Percentiles rank a stretch among this genome's conserved stretches.
Conservation (phyloP, 2,113 vertebrate species). For the Henicopernis longicauda region DNA sequence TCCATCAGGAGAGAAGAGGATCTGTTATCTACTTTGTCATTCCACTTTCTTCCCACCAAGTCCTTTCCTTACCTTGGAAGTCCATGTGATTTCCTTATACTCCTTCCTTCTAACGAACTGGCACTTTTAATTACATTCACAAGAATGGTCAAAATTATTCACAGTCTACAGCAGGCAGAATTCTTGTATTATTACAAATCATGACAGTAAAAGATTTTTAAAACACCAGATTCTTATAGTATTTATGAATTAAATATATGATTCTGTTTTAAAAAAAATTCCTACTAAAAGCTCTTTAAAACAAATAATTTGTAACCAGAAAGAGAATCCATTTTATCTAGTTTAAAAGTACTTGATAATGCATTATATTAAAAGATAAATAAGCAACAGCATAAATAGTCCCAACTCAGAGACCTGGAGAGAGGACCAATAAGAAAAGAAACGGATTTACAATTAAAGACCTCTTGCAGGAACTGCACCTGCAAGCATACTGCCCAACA, state of each 20-base stretch:
- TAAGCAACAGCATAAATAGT: neutral
- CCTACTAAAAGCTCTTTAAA: neutral
- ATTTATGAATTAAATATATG: neutral
- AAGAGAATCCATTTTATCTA: neutral
- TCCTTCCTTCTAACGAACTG: neutral
- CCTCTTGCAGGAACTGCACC: neutral
- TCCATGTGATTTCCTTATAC: neutral
- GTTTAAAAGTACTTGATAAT: neutral
- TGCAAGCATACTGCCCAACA: neutral
- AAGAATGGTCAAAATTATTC: neutral
- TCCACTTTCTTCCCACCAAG: neutral
- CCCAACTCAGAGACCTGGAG: neutral
- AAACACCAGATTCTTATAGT: neutral
- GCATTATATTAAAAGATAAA: neutral
- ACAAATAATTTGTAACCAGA: neutral
- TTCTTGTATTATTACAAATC: neutral
- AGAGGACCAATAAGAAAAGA: neutral
- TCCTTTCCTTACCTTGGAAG: neutral
- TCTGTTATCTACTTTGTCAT: neutral
- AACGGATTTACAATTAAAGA: neutral
- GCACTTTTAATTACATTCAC: neutral
- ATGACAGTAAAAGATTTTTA: neutral
- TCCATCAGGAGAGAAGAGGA: neutral
- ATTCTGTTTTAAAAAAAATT: neutral
- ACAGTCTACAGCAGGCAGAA: neutral